Base-by-base conservation (phyloP, 2,888 invertebrate genomes). In the Melitaea athalia region DNA sequence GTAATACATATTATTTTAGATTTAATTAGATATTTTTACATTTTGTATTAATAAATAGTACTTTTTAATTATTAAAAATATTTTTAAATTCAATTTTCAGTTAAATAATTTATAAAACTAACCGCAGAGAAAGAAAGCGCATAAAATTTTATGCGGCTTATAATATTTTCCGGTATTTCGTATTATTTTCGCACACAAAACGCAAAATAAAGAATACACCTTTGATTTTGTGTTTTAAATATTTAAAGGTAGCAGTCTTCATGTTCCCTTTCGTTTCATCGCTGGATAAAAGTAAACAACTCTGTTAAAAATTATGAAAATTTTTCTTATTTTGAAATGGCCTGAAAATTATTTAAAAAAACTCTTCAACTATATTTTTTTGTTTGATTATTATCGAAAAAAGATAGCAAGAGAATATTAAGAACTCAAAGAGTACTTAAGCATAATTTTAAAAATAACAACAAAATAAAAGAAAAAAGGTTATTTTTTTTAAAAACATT, bases 251-350 rank as follows among this genome's bases (percentile, higher is more conserved):
- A 49, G 47, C 47, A 4, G 47, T 59, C 59, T 59, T 59, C 64
- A 59, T 49, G 59, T 50, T n/a, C 49, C 31, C 42, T 24, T 59
- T 59, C 50, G 50, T 59, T 59, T 59, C 15, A 31, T 12, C 50
- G 50, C 49, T 47, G 64, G 57, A 15, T 57, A 59, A 65, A 65
- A 65, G 64, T 42, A 52, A 24, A 50, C 31, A 52, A 57, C 47
- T 59, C 59, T 33, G 59, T 64, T 64, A 24, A 65, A 59, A 65
- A 59, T 65, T 24, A 33, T 50, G 15, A 65, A 42, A 24, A 24
- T 59, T 42, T 59, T 65, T 24, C 47, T 65, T 63, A 49, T 49
- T 49, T 59, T 65, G 52, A 24, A 59, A 24, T 43, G 42, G 50
- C 15, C 38, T 50, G 31, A 2, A 6, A 64, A 33, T 43, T 15